Evolutionary conservation across 2,113 vertebrate species (phyloP).

Genomic region (Ciconia boyciana): DNA sequence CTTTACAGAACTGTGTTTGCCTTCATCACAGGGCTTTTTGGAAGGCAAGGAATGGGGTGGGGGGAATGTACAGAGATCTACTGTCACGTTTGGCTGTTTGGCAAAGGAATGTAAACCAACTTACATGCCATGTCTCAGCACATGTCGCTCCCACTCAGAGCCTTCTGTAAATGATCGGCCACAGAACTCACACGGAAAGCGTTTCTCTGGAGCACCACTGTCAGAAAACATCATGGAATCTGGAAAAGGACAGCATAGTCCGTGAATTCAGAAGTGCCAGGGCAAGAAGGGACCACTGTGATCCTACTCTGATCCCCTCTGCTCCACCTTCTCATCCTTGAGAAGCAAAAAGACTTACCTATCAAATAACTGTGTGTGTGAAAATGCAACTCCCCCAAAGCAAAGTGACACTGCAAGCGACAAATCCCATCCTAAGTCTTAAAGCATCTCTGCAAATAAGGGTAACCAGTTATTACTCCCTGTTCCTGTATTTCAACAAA

Average conservation of each 20-base stretch:
- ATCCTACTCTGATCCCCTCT: neutral
- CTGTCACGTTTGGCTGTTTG: neutral
- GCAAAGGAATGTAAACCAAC: conserved; percentile 46
- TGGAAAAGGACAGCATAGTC: conserved; percentile 18
- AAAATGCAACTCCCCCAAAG: neutral
- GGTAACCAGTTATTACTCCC: neutral
- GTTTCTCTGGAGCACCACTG: conserved; percentile 77
- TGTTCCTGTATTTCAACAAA: neutral
- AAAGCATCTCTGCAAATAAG: neutral
- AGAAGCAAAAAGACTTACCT: neutral
- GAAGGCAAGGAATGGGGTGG: neutral
- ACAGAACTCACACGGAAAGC: conserved; percentile 95
- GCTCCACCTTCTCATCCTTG: neutral
- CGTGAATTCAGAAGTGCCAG: neutral
- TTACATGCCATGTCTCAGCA: conserved; percentile 97
- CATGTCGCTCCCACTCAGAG: conserved; percentile 93
- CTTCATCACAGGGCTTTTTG: neutral
- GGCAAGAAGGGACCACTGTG: neutral
- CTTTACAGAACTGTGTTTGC: neutral
- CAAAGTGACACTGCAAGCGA: neutral
- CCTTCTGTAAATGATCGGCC: conserved; percentile 92
- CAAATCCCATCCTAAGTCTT: neutral
- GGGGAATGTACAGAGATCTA: neutral
- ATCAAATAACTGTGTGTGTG: neutral
- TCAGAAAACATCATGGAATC: conserved; percentile 75